phyloP scores from a whole-genome alignment of 2,888 invertebrate species.

The Morpho helenor region DNA sequence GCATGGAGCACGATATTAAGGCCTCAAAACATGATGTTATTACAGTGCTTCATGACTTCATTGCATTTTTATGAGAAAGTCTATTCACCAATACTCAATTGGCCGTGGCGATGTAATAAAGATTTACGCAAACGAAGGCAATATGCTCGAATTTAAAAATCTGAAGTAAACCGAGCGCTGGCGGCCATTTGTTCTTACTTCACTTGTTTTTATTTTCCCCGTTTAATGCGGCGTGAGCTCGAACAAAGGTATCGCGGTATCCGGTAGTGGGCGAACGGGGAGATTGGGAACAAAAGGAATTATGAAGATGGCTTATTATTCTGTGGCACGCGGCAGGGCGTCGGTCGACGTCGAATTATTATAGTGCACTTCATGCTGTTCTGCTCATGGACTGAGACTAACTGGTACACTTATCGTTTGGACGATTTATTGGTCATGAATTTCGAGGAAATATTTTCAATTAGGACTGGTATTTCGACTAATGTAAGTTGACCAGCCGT shows the following conservation, averaged over 20 bases:
- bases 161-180: slow-evolving; percentile 9
- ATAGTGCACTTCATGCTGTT: slow-evolving; percentile 34
- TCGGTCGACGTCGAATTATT: slow-evolving; percentile 45
- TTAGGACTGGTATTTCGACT: too few relatives aligned
- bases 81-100: too few relatives aligned
- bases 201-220: slow-evolving; percentile 21
- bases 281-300: slow-evolving; percentile 37
- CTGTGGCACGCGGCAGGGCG: slow-evolving; percentile 41
- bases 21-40: too few relatives aligned
- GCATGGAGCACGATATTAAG: too few relatives aligned
- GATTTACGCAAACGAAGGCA: slow-evolving; percentile 11
- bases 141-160: slow-evolving; percentile 17
- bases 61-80: too few relatives aligned
- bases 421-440: slow-evolving; percentile 10
- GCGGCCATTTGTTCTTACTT: slow-evolving; percentile 15
- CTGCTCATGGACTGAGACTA: slow-evolving; percentile 16
- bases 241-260: slow-evolving; percentile 19
- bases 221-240: slow-evolving; percentile 13
- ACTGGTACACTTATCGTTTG: slow-evolving; percentile 13
- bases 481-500: too few relatives aligned
- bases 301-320: slow-evolving; percentile 55
- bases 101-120: slow-evolving; percentile 3
- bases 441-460: neutral
- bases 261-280: slow-evolving; percentile 2
- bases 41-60: too few relatives aligned